Base-by-base conservation (phyloP, 2,888 invertebrate genomes). In the Drosophila pegasa region DNA sequence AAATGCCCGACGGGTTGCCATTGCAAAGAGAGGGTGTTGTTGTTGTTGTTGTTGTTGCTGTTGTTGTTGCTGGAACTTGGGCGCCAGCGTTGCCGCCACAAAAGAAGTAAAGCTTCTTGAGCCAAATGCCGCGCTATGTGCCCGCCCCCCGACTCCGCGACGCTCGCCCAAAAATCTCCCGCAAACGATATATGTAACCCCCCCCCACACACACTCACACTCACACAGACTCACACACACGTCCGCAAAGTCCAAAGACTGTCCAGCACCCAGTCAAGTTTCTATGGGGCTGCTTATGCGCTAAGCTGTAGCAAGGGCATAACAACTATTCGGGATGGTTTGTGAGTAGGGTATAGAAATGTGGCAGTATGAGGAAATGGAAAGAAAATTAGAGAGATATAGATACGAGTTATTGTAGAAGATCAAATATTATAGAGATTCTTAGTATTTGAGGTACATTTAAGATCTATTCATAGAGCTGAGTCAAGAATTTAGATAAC, bases 61-160 rank as follows among this genome's bases (percentile, higher is more conserved):
- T 10, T 45, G n/a, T 14, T 14, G 47, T 18, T 12, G 35, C 22
- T 48, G 50, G 45, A 60, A 65, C 69, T 72, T 64, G 78, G 81
- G 77, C 73, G 85, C 78, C 73, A 67, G 55, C 65, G 40, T 57
- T 64, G 73, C 72, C 68, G 76, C 68, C 75, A 80, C 87, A 88
- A 89, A 86, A 86, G 89, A 87, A 89, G 76, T 87, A 73, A 81
- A 81, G 83, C 83, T 83, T 80, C 89, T 87, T 85, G 80, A 87
- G 83, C 68, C 78, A 64, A 77, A 71, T 59, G 45, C 75, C 64
- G 59, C 48, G 48, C 31, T 48, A 29, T 35, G 50, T 35, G 33
- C 38, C 63, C 67, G 35, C 22, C 43, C 50, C 52, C 63, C 71
- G 31, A 18, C 43, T 33, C 52, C 63, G n/a, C 33, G 4, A 0